These are phyloP conservation scores for Porites divaricata DNA, from an alignment of 92 coral and sea anemone species.

Conservation along the genomic window DNA sequence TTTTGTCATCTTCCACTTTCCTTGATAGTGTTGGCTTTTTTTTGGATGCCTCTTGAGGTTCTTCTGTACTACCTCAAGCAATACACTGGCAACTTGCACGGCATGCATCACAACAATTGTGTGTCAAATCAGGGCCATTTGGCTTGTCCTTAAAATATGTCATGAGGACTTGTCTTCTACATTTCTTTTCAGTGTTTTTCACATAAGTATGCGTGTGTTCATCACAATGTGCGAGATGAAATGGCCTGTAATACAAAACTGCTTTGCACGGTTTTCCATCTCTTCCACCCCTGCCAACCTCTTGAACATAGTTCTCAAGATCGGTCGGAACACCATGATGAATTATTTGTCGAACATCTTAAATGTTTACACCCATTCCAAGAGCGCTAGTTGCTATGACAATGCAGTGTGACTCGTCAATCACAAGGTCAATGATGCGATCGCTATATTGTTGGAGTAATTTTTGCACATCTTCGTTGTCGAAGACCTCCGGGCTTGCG, in stretches of 20 bases:
- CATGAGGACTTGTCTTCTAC: conserved; percentile 1
- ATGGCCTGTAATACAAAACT: conserved; percentile 50
- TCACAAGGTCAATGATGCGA: conserved; percentile 10
- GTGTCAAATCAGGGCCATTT: neutral
- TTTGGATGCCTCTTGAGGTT: neutral
- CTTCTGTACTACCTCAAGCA: neutral
- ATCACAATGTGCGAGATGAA: conserved; percentile 67
- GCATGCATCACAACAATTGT: conserved; percentile 1
- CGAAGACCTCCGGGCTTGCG: neutral
- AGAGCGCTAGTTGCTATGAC: neutral
- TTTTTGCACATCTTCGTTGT: neutral
- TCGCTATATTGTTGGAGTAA: neutral
- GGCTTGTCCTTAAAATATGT: neutral
- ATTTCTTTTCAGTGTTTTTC: conserved; percentile 28
- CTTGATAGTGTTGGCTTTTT: neutral
- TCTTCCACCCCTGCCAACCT: conserved; percentile 65
- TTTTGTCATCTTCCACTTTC: conserved; percentile 29
- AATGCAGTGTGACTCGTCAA: conserved; percentile 37
- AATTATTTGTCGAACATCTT: conserved; percentile 1
- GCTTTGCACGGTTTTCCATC: conserved; percentile 46
- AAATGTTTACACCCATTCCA: conserved; percentile 3
- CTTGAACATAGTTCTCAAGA: conserved; percentile 7
- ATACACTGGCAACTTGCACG: neutral
- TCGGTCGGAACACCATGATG: neutral
- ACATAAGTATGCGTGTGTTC: conserved; percentile 50